Base-by-base conservation (phyloP, 2,888 invertebrate genomes). In the Galerucella calmariensis region DNA sequence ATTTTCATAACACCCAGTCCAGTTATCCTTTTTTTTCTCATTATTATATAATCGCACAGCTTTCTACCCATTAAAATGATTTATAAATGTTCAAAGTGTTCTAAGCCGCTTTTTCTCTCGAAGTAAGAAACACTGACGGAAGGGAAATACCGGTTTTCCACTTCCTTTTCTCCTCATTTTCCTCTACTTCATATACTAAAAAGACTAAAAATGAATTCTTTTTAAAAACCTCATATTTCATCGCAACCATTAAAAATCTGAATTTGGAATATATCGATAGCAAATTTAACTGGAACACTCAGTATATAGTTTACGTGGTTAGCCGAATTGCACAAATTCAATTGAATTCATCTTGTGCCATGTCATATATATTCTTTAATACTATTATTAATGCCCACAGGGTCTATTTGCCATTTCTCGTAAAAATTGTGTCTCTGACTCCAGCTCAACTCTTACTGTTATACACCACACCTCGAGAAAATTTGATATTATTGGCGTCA, bases 401-500 rank as follows among this genome's bases (percentile, higher is more conserved):
- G 3, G 51, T 48, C 48, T 4, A 2, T 2, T 51, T n/a, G 16
- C 20, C 16, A 20, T 56, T 16, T 20, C 9, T 20, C 20, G n/a
- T 16, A 1, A 20, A 56, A 56, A 56, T 56, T 56, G 16, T 56
- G 56, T 20, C 20, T 11, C 56, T 20, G 56, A 20, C 20, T 20
- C 10, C 20, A 56, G 56, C 20, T 56, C 20, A 20, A 56, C 9
- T n/a, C 56, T 56, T 56, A 70, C 62, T 51, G 35, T 53, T 53
- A 51, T 41, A 20, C 12, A 11, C 11, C 8, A 41, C 35, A 6
- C 20, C 16, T 16, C 41, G 63, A 53, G 70, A 41, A 70, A 70
- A 70, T 70, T 63, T 70, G 63, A 70, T 70, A 63, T 70, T 53
- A n/a, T 41, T 41, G 35, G 9, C 35, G 24, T n/a, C 70, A 48